phyloP scores from a whole-genome alignment of 2,797 vertebrate genomes.

The Anniella stebbinsi region DNA sequence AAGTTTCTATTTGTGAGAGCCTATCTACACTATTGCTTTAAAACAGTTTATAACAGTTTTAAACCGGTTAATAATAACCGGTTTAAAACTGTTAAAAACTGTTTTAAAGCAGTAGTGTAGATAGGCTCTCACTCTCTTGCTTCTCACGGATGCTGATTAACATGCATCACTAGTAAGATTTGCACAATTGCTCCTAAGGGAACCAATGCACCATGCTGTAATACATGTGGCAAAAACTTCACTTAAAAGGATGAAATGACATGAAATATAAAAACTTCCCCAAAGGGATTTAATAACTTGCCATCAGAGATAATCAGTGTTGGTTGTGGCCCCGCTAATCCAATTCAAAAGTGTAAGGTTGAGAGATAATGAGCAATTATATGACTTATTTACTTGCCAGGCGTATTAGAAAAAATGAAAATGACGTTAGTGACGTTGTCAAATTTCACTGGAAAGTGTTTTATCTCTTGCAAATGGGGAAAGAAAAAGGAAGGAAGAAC shows the following conservation, averaged over 20 bases:
- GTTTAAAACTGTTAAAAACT: no score
- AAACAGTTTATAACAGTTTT: no score
- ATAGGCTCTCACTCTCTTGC: constrained; percentile 20
- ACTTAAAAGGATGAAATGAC: constrained; percentile 39
- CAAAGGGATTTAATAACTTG: constrained; percentile 63
- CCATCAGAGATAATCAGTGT: constrained; percentile 66
- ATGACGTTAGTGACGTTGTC: constrained; percentile 46
- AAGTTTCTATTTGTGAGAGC: constrained; percentile 43
- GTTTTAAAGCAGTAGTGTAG: no score
- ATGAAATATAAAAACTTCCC: constrained; percentile 21
- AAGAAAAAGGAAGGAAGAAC: neutral
- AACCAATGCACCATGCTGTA: constrained; percentile 50
- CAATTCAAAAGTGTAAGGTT: constrained; percentile 58
- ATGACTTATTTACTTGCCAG: constrained; percentile 65
- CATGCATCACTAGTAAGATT: constrained; percentile 24
- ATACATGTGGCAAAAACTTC: constrained; percentile 34
- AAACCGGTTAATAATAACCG: no score
- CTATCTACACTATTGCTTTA: no score
- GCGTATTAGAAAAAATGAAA: constrained; percentile 51
- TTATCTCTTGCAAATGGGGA: constrained; percentile 15
- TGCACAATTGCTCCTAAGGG: constrained; percentile 55
- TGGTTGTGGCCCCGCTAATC: constrained; percentile 56
- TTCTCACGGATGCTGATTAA: constrained; percentile 40
- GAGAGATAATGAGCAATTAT: constrained; percentile 66
- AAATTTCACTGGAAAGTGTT: constrained; percentile 41